Evolutionary conservation across 2,797 vertebrate genomes (phyloP).

Genomic region (Antrozous pallidus): DNA sequence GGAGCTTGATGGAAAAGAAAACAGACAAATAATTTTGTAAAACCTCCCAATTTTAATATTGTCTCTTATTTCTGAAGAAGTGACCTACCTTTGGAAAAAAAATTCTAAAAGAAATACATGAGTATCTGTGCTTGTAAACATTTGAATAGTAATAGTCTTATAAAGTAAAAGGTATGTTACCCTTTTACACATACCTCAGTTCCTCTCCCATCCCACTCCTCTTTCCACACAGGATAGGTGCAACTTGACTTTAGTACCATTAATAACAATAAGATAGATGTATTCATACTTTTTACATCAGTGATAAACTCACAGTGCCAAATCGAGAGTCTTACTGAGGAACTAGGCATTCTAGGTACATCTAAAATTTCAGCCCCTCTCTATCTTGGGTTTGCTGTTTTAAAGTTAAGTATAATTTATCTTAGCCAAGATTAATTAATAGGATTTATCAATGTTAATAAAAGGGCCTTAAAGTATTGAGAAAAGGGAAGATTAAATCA

Average conservation of each 20-base stretch:
- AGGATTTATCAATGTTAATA: constrained; percentile 1
- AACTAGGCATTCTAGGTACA: background rate
- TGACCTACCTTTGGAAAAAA: background rate
- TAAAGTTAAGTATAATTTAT: constrained; percentile 39
- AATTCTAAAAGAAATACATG: background rate
- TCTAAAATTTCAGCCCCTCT: background rate
- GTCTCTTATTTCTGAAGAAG: constrained; percentile 14
- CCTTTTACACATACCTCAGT: background rate
- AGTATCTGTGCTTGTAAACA: background rate
- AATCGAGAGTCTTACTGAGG: background rate
- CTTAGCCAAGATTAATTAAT: constrained; percentile 39
- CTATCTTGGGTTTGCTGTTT: constrained; percentile 15
- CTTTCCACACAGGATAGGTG: background rate
- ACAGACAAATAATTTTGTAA: background rate
- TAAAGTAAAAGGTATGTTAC: background rate
- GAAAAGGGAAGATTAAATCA: background rate
- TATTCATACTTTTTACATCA: background rate
- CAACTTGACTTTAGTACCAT: background rate
- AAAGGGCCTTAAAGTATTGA: constrained; percentile 17
- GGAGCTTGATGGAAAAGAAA: background rate
- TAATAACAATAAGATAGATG: background rate
- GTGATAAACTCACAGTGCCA: background rate
- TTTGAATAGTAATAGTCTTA: background rate
- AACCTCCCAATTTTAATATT: background rate
- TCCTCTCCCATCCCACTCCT: background rate